A percentile compares a stretch with the other conserved stretches of the same genome.
phyloP scores from a whole-genome alignment of 2,888 invertebrate genomes.

The Hedychridium roseum region DNA sequence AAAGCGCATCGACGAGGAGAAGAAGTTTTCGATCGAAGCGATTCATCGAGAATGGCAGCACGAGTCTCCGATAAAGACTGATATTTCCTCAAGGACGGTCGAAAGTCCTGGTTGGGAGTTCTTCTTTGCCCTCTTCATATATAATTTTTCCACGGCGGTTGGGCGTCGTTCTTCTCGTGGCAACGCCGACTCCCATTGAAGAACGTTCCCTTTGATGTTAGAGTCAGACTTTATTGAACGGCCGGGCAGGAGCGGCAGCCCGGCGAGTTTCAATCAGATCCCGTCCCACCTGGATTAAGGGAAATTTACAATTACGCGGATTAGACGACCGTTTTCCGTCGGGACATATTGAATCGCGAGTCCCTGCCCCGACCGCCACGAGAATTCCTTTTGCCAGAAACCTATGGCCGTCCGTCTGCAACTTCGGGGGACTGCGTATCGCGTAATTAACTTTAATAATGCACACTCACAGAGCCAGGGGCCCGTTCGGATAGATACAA shows the following conservation, averaged over 20 bases:
- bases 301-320: slow-evolving; percentile 55
- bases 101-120: slow-evolving; percentile 17
- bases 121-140: slow-evolving; percentile 31
- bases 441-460: no score
- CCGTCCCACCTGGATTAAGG: slow-evolving; percentile 47
- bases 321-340: slow-evolving; percentile 16
- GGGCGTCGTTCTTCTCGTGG: slow-evolving; percentile 19
- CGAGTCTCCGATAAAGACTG: slow-evolving; percentile 10
- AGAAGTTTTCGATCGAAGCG: slow-evolving; percentile 15
- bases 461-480: no score
- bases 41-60: slow-evolving; percentile 22
- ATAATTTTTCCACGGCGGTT: slow-evolving; percentile 36
- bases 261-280: slow-evolving; percentile 50
- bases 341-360: slow-evolving; percentile 25
- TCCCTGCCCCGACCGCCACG: no score
- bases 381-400: no score
- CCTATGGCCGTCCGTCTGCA: no score
- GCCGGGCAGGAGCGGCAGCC: slow-evolving; percentile 24
- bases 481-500: no score
- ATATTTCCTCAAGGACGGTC: slow-evolving; percentile 15
- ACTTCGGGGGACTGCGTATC: no score
- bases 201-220: slow-evolving; percentile 47
- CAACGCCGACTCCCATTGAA: slow-evolving; percentile 28
- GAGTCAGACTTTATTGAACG: slow-evolving; percentile 49
- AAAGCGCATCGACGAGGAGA: no score